phyloP scores from a whole-genome alignment of 2,797 vertebrate genomes.

The Galago senegalensis region DNA sequence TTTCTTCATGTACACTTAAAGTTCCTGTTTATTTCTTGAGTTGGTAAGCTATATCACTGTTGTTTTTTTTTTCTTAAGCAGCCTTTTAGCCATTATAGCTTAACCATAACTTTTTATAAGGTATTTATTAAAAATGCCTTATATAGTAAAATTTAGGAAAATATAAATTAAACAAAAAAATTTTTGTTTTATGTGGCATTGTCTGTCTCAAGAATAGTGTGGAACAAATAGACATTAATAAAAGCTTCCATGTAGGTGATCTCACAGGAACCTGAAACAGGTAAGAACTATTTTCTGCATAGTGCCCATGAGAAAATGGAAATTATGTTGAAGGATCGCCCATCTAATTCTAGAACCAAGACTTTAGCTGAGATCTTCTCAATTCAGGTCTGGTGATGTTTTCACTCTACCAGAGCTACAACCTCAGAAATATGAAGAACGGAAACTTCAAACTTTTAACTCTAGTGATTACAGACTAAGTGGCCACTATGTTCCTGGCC shows the following conservation, averaged over 20 bases:
- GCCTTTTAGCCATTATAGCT: slow-evolving; percentile 40
- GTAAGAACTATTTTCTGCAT: not conserved
- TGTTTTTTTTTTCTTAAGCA: not conserved
- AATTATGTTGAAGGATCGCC: not conserved
- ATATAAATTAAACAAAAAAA: not conserved
- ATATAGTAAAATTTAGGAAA: slow-evolving; percentile 22
- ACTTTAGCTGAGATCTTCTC: not conserved
- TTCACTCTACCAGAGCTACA: not conserved
- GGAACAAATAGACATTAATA: not conserved
- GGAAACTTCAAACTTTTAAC: slow-evolving; percentile 10
- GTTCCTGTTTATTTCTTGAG: not conserved
- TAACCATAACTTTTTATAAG: slow-evolving; percentile 53
- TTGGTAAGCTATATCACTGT: not conserved
- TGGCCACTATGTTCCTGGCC: not conserved
- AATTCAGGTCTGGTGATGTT: not conserved
- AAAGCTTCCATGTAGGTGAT: not conserved
- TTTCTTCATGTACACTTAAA: not conserved
- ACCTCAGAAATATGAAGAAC: slow-evolving; percentile 31
- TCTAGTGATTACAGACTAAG: not conserved
- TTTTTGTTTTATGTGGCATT: not conserved
- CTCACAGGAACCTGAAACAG: not conserved
- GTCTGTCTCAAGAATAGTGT: not conserved
- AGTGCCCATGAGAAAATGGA: not conserved
- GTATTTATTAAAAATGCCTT: slow-evolving; percentile 20
- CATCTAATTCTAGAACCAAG: not conserved